Percentiles rank a stretch among this genome's conserved stretches.
phyloP scores from a whole-genome alignment of 2,888 invertebrate species.

The Ectemnius lituratus region DNA sequence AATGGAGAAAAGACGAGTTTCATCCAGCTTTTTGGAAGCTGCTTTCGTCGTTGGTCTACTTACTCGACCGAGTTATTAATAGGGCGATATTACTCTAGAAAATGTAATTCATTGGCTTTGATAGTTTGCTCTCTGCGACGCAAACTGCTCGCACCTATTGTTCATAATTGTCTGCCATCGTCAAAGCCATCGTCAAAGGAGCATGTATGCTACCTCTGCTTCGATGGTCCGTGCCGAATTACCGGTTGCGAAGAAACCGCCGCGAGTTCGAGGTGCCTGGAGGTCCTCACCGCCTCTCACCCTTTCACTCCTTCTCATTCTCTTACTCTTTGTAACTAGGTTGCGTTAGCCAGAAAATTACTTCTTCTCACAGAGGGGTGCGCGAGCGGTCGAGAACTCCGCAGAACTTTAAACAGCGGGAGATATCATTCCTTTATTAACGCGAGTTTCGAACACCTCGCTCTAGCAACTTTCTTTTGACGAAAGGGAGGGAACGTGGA shows the following conservation, averaged over 20 bases:
- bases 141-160: neutral
- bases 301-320: too few relatives aligned
- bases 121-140: neutral
- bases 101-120: constrained; percentile 17
- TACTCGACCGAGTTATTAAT: neutral
- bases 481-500: neutral
- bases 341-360: constrained; percentile 46
- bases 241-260: constrained; percentile 34
- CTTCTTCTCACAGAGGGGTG: constrained; percentile 28
- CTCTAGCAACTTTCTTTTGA: neutral
- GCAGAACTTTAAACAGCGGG: constrained; percentile 41
- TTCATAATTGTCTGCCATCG: constrained; percentile 27
- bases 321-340: constrained; percentile 27
- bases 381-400: constrained; percentile 35
- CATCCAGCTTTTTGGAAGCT: too few relatives aligned
- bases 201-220: constrained; percentile 28
- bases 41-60: too few relatives aligned
- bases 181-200: constrained; percentile 22
- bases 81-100: neutral
- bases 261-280: constrained; percentile 1
- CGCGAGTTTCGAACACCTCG: constrained; percentile 10
- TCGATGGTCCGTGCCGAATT: constrained; percentile 44
- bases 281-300: too few relatives aligned
- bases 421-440: constrained; percentile 50
- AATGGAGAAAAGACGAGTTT: too few relatives aligned